Evolutionary conservation across 37 sponge, comb jelly and placozoan species (phyloP), one percentile per base, ranked within the genome.

Genomic region (Theonella swinhoei): DNA sequence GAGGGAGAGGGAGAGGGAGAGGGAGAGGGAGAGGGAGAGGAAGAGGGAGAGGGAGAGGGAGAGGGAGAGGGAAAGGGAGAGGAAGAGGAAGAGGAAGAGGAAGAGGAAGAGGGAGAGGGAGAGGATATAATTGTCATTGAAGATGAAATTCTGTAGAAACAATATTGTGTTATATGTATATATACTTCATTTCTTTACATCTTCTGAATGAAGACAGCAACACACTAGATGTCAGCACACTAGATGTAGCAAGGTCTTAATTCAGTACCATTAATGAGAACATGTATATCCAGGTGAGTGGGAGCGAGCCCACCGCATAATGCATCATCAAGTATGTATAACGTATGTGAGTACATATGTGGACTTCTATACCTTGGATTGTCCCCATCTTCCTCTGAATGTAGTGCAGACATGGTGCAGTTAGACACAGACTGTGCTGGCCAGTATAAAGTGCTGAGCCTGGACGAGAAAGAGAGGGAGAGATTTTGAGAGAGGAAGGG

Each of bases 341-440:
- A n/a, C n/a, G n/a, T n/a, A n/a, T n/a, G 19, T 66, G n/a, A 9
- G 31, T 66, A 66, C 31, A 66, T 24, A 66, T 47, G 54, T 47
- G 14, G 54, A 17, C 7, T 14, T 47, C 4, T 54, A 1, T 62
- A 86, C 87, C 87, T 62, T 78, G 79, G 24, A 82, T n/a, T 4
- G 39, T 28, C 24, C 70, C 0, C 61, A 84, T 34, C 74, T 74
- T 84, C 61, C 40, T 73, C 74, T 83, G 80, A 5, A 89, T 37
- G 70, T 80, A 84, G 63, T 66, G 70, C 60, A 89, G 69, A 64
- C 85, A 84, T 26, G 85, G 73, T 0, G 70, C 39, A 61, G 80
- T 84, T n/a, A 89, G 80, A 35, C 85, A 89, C 37, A 89, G 90
- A 30, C 80, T 89, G 75, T 79, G 80, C 38, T 79, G 61, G 4